Evolutionary conservation across 2,113 vertebrate genomes (phyloP), one percentile per base, ranked within the genome.

Genomic region (Arizona elegans): DNA sequence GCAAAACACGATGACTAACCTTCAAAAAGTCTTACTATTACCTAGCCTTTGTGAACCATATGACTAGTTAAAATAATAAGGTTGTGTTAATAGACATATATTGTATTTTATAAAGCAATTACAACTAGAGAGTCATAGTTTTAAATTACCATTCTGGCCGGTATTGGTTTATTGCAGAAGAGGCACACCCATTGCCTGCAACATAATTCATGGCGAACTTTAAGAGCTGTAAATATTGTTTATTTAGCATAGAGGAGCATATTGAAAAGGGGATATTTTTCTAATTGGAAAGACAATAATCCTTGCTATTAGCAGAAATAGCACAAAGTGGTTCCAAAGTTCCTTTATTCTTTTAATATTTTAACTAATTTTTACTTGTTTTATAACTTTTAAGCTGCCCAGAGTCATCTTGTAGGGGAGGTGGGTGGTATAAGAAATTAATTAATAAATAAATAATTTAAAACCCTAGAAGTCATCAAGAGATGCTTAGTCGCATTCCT

Each of bases 31-130:
- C 87, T 97, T 95, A 95, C 93, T 90, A 0, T 0, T 96, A 95
- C 87, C 95, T 96, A 96, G 95, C 33, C 81, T 95, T 97, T 92
- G 52, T 91, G 95, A 94, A 93, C 95, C 95, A 93, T 97, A 96
- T 55, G 94, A 33, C 85, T 97, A 97, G 95, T 95, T 97, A 95
- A 88, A 96, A 96, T 1, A 93, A 96, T 96, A 97, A 90, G 95
- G 91, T 96, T 93, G 62, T 96, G 95, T 97, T 95, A 96, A 96
- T 97, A 94, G 93, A 95, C 0, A 0, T 81, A 81, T 96, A 95
- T 94, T 19, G 56, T 94, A 95, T 97, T 96, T 96, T 95, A 94
- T 96, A 96, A 97, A 97, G 96, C 95, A 96, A 96, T 94, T 94
- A 95, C 95, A 96, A 96, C 90, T 92, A 96, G 95, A 97, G 95